Conservation (phyloP, 2,113 vertebrate genomes). For the Elaphurus davidianus region DNA sequence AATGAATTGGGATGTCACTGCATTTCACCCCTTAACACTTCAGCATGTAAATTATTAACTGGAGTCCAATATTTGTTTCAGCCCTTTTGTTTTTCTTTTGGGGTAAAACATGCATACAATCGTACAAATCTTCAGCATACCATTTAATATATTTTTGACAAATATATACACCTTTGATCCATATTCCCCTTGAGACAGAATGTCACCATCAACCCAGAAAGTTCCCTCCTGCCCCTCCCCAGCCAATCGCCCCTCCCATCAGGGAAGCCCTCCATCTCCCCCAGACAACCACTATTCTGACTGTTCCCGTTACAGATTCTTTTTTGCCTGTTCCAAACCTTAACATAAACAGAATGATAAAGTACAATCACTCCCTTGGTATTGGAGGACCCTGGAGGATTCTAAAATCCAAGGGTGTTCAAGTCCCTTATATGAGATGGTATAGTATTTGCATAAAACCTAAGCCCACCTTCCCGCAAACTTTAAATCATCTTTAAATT, state of each 20-base stretch:
- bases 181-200: background rate
- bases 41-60: background rate
- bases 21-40: background rate
- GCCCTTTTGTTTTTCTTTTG: background rate
- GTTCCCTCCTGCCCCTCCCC: background rate
- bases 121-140: background rate
- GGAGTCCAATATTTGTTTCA: background rate
- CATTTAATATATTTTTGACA: background rate
- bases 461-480: background rate
- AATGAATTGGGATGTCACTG: background rate
- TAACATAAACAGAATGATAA: background rate
- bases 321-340: background rate
- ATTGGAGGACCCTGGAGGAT: background rate
- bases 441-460: background rate
- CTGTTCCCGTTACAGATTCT: background rate
- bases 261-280: background rate
- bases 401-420: background rate
- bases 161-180: background rate
- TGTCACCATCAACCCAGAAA: background rate
- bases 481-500: background rate
- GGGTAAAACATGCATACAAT: background rate
- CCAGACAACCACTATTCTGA: background rate
- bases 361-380: background rate
- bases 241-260: too few relatives aligned
- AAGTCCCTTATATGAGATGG: background rate